Evolutionary conservation across 2,888 invertebrate genomes (phyloP).

Genomic region (Cremastinae sp.): DNA sequence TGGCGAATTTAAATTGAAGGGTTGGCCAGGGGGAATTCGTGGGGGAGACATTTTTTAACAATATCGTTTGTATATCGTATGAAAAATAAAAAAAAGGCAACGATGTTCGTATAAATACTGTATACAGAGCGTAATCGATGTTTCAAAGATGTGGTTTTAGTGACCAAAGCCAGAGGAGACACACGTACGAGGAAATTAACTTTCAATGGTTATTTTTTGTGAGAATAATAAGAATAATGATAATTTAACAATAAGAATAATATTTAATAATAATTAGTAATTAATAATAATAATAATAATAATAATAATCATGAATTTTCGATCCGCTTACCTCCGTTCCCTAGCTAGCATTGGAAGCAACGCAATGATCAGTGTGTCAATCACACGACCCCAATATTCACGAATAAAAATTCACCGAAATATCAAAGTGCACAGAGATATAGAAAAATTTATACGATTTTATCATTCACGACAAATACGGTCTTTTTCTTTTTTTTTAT

Average conservation of each 20-base stretch:
- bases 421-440: constrained; percentile 18
- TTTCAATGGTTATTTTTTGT: constrained; percentile 49
- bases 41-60: no score
- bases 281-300: constrained; percentile 42
- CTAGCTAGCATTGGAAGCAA: constrained; percentile 79
- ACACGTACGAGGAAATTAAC: constrained; percentile 57
- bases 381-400: constrained; percentile 62
- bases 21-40: no score
- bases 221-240: constrained; percentile 40
- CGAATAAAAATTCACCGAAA: constrained; percentile 32
- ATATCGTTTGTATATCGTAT: constrained; percentile 41
- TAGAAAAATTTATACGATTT: not conserved
- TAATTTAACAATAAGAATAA: constrained; percentile 24
- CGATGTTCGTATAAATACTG: not conserved
- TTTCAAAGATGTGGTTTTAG: constrained; percentile 51
- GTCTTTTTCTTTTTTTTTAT: not conserved
- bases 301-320: constrained; percentile 56
- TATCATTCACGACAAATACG: not conserved
- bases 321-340: constrained; percentile 78
- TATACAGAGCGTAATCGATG: constrained; percentile 37
- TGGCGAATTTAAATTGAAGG: no score
- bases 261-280: constrained; percentile 27
- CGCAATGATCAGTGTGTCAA: constrained; percentile 76
- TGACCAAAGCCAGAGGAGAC: constrained; percentile 55
- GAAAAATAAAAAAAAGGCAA: constrained; percentile 18